Evolutionary conservation across 2,888 invertebrate species (phyloP).

Genomic region (Cephus pygmeus): DNA sequence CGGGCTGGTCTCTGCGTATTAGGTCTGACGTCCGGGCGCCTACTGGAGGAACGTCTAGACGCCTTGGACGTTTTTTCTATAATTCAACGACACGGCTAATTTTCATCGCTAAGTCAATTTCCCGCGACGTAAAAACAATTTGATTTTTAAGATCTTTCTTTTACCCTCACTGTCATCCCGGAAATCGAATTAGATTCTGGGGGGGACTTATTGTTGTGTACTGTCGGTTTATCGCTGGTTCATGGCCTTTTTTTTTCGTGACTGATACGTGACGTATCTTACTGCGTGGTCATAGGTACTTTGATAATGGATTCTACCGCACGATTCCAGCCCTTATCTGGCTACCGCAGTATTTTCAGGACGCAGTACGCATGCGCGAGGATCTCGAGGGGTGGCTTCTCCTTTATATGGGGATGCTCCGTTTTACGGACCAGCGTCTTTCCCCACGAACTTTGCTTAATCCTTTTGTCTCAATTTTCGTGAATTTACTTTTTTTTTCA

Average conservation of each 20-base stretch:
- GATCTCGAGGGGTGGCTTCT: conserved; percentile 41
- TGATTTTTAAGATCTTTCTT: neutral
- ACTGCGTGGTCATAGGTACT: conserved; percentile 28
- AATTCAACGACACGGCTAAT: neutral
- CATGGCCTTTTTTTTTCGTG: neutral
- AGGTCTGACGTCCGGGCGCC: neutral
- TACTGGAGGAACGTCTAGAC: neutral
- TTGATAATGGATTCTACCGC: conserved; percentile 54
- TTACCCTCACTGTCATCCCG: neutral
- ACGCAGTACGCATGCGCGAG: conserved; percentile 37
- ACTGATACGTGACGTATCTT: conserved; percentile 46
- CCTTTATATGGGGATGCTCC: conserved; percentile 5
- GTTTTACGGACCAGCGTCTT: neutral
- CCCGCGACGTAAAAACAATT: neutral
- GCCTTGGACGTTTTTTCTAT: neutral
- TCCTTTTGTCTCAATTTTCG: neutral
- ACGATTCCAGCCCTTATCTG: conserved; percentile 51
- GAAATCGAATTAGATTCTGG: neutral
- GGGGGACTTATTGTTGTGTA: neutral
- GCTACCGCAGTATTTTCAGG: conserved; percentile 45
- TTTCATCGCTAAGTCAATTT: neutral
- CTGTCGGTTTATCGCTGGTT: neutral
- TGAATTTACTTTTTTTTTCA: neutral
- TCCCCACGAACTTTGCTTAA: neutral
- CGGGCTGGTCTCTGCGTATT: neutral